Evolutionary conservation across 2,888 invertebrate genomes (phyloP).

Genomic region (Eupithecia vulgata): DNA sequence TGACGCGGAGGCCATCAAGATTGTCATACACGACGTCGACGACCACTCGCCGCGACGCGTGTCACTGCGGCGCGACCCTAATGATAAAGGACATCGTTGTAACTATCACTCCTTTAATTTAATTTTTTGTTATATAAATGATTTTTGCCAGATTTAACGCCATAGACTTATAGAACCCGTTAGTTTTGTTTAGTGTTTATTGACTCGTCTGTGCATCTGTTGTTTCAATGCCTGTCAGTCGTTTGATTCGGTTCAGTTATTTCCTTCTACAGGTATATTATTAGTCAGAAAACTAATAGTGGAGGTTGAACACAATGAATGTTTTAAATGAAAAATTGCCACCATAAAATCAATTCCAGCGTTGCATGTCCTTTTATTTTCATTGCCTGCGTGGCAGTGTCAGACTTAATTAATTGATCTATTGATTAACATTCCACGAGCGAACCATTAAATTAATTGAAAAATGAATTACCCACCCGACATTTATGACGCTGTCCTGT

Average conservation of each 20-base stretch:
- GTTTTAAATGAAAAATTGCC: neutral
- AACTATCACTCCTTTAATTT: conserved; percentile 68
- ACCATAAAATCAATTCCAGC: conserved; percentile 12
- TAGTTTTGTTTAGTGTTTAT: neutral
- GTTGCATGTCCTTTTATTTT: conserved; percentile 17
- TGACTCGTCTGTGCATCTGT: neutral
- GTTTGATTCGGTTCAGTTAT: neutral
- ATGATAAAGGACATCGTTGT: conserved; percentile 94
- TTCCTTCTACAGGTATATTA: no score
- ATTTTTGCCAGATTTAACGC: neutral
- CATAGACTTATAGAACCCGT: neutral
- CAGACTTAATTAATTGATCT: conserved; percentile 15
- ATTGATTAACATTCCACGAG: conserved; percentile 16
- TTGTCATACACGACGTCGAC: conserved; percentile 96
- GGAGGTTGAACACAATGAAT: neutral
- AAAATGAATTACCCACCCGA: conserved; percentile 12
- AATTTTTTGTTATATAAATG: neutral
- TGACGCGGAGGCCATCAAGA: conserved; percentile 96
- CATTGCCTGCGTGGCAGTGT: conserved; percentile 12
- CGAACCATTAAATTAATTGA: conserved; percentile 23
- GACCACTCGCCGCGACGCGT: conserved; percentile 90
- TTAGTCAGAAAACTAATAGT: neutral
- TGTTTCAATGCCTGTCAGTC: neutral
- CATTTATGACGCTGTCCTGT: conserved; percentile 21
- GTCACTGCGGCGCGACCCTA: conserved; percentile 89